Evolutionary conservation across 2,888 invertebrate genomes (phyloP).

Genomic region (Drosophila borborema): DNA sequence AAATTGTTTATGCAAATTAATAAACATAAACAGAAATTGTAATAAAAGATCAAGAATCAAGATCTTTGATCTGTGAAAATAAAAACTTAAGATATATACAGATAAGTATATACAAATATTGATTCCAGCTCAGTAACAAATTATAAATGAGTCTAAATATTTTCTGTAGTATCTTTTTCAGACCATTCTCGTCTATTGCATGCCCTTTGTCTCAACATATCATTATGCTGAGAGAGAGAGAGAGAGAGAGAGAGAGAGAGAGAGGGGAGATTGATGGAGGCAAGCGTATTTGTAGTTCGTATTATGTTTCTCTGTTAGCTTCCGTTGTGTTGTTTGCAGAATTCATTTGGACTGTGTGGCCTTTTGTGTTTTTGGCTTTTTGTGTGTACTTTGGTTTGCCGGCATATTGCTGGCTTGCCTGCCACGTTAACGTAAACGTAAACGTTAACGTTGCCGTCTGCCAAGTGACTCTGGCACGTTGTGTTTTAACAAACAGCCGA

Average conservation of each 20-base stretch:
- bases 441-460: constrained; percentile 27
- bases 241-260: background rate
- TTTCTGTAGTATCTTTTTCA: background rate
- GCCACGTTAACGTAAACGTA: constrained; percentile 30
- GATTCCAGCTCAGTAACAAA: background rate
- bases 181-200: background rate
- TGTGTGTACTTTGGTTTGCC: constrained; percentile 36
- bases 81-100: no score
- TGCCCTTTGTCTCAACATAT: background rate
- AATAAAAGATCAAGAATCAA: no score
- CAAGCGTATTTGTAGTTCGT: constrained; percentile 28
- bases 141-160: background rate
- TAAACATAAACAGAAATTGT: no score
- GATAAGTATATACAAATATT: no score
- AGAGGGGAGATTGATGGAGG: background rate
- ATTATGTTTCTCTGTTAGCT: background rate
- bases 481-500: constrained; percentile 68
- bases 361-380: constrained; percentile 39
- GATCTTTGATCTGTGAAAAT: no score
- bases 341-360: constrained; percentile 46
- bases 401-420: constrained; percentile 13
- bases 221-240: background rate
- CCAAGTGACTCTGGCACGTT: constrained; percentile 64
- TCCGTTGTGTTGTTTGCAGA: constrained; percentile 28
- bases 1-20: no score